Conservation (phyloP, 2,888 invertebrate genomes). For the Ichneumoninae sp. region DNA sequence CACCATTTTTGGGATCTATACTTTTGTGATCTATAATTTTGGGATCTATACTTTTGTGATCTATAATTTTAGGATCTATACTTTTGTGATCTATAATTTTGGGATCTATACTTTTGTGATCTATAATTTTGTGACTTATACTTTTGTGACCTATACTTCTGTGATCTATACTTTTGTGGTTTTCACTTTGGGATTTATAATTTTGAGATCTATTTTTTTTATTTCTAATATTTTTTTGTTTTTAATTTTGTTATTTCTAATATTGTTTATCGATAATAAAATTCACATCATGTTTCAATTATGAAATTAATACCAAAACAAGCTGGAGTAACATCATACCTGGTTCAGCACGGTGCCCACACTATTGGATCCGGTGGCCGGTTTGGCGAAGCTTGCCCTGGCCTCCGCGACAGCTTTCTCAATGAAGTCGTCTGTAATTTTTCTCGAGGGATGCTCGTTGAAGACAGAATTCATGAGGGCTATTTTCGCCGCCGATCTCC, state of each 20-base stretch:
- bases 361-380: constrained; percentile 77
- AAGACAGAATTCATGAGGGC: constrained; percentile 98
- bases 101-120: too few relatives aligned
- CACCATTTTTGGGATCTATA: neutral
- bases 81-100: too few relatives aligned
- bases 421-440: constrained; percentile 97
- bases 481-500: constrained; percentile 97
- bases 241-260: too few relatives aligned
- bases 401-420: constrained; percentile 97
- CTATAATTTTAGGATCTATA: too few relatives aligned
- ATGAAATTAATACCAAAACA: neutral
- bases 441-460: constrained; percentile 96
- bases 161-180: too few relatives aligned
- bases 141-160: too few relatives aligned
- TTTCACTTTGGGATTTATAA: too few relatives aligned
- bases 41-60: too few relatives aligned
- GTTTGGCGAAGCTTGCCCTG: constrained; percentile 88
- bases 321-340: constrained; percentile 14
- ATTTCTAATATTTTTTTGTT: too few relatives aligned
- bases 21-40: too few relatives aligned
- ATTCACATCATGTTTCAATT: neutral
- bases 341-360: constrained; percentile 62
- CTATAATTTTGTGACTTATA: too few relatives aligned
- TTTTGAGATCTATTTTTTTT: too few relatives aligned
- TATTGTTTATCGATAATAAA: neutral